Evolutionary conservation across 2,797 vertebrate species (phyloP).

Genomic region (Meda fulgida): DNA sequence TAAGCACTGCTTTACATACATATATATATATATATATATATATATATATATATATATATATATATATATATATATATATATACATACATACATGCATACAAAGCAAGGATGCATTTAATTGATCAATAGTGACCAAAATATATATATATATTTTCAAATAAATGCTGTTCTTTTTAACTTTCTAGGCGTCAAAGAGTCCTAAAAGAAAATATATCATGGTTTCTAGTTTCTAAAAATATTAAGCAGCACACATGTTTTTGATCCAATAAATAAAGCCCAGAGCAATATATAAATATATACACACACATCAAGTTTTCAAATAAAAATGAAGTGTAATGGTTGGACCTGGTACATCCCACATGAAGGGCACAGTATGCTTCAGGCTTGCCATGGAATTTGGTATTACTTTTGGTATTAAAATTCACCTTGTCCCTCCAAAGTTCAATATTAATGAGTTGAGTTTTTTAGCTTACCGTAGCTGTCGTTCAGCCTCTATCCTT

Average conservation of each 20-base stretch:
- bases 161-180: background rate
- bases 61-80: no score
- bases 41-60: no score
- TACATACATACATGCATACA: no score
- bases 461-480: constrained; percentile 1
- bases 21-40: no score
- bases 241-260: no score
- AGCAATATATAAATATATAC: no score
- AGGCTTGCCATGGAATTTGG: constrained; percentile 4
- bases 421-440: constrained; percentile 9
- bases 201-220: background rate
- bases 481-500: constrained; percentile 40
- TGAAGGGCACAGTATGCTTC: constrained; percentile 1
- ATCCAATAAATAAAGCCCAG: background rate
- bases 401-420: constrained; percentile 25
- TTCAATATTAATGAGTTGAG: constrained; percentile 34
- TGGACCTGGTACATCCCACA: background rate
- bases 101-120: background rate
- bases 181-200: background rate
- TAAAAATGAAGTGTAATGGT: background rate
- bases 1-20: no score
- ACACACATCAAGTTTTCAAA: background rate
- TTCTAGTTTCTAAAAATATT: background rate
- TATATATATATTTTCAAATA: background rate
- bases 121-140: background rate